phyloP scores from a whole-genome alignment of 2,797 vertebrate genomes.

The Tauraco hartlaubi region DNA sequence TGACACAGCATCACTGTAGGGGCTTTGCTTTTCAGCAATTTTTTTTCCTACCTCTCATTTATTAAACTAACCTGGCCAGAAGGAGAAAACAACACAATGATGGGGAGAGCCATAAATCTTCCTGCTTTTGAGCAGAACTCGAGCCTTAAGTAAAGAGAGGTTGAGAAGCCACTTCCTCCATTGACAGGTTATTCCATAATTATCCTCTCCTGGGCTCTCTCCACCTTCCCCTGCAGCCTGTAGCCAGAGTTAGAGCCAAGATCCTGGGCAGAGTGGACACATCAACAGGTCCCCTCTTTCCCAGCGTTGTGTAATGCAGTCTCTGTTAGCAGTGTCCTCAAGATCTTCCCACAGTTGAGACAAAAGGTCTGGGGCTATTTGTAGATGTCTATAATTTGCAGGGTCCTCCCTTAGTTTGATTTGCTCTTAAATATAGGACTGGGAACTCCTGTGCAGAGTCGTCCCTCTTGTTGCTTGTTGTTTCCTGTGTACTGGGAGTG shows the following conservation, averaged over 20 bases:
- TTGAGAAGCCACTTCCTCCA: conserved; percentile 61
- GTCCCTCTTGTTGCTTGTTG: conserved; percentile 32
- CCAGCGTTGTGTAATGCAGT: not conserved
- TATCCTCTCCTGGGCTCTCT: conserved; percentile 10
- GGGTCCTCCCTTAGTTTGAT: conserved; percentile 65
- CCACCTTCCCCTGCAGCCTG: conserved; percentile 54
- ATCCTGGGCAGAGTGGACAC: not conserved
- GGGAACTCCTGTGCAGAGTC: conserved; percentile 1
- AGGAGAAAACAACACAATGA: conserved; percentile 11
- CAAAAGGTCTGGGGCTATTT: conserved; percentile 70
- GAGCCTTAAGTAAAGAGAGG: not conserved
- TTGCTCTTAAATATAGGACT: conserved; percentile 73
- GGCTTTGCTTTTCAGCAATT: conserved; percentile 36
- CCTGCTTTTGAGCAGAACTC: not conserved
- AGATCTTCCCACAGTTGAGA: conserved; percentile 62
- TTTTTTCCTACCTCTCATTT: conserved; percentile 14
- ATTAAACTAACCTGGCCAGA: conserved; percentile 47
- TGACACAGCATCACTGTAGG: not conserved
- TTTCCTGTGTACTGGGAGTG: conserved; percentile 26
- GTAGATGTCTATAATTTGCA: conserved; percentile 61
- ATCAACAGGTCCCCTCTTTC: not conserved
- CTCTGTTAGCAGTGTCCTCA: conserved; percentile 5
- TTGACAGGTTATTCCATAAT: conserved; percentile 63
- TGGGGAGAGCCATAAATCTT: conserved; percentile 20
- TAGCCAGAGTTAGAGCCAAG: not conserved